Evolutionary conservation across 1,140 invertebrate genomes (phyloP).

Genomic region (Zaprionus inermis): DNA sequence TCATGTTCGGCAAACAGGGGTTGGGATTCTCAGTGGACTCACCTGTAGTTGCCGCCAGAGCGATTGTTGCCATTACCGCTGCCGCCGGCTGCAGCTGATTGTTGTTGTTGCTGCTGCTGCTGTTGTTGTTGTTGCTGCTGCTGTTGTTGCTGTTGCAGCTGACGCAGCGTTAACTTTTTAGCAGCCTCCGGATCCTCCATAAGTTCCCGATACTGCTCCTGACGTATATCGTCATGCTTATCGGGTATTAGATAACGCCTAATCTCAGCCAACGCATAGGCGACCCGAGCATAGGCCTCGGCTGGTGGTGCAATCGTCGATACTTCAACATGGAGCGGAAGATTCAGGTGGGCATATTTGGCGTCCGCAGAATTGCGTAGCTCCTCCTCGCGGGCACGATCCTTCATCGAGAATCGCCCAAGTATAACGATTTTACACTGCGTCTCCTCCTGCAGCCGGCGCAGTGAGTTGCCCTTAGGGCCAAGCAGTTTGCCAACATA

Average conservation of each 20-base stretch:
- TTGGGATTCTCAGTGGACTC: background rate
- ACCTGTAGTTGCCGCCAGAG: slow-evolving; percentile 75
- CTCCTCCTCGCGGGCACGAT: slow-evolving; percentile 96
- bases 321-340: slow-evolving; percentile 97
- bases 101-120: slow-evolving; percentile 12
- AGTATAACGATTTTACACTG: slow-evolving; percentile 98
- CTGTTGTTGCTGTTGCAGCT: slow-evolving; percentile 75
- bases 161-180: slow-evolving; percentile 77
- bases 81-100: slow-evolving; percentile 49
- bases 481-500: slow-evolving; percentile 97
- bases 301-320: slow-evolving; percentile 94
- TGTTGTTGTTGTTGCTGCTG: slow-evolving; percentile 48
- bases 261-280: slow-evolving; percentile 93
- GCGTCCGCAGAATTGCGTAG: slow-evolving; percentile 93
- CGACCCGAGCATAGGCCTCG: slow-evolving; percentile 95
- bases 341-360: slow-evolving; percentile 96
- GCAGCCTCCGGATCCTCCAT: slow-evolving; percentile 85
- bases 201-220: slow-evolving; percentile 91
- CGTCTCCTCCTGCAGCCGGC: slow-evolving; percentile 96
- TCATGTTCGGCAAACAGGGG: too few relatives aligned
- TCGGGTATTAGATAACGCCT: slow-evolving; percentile 89
- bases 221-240: slow-evolving; percentile 92
- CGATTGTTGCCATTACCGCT: slow-evolving; percentile 67
- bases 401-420: slow-evolving; percentile 97
- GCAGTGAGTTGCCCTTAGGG: slow-evolving; percentile 96